Evolutionary conservation across 2,113 vertebrate genomes (phyloP).

Genomic region (Lichenostomus cassidix): DNA sequence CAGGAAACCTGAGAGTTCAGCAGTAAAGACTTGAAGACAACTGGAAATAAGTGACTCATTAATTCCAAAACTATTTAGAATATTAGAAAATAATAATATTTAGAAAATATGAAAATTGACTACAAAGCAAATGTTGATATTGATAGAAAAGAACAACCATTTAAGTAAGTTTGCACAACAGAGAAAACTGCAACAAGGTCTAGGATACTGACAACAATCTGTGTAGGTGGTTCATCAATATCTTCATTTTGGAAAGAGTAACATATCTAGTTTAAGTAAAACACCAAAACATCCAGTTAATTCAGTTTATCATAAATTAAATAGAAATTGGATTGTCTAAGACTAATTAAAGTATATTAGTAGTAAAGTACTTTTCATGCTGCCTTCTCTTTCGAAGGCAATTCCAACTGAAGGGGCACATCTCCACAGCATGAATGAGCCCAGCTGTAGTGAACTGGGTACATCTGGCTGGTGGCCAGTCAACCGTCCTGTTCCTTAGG

Average conservation of each 20-base stretch:
- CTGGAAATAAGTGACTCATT: background rate
- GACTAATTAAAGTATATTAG: background rate
- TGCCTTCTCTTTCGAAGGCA: background rate
- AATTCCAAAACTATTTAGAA: background rate
- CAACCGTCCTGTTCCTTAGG: background rate
- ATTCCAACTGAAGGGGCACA: background rate
- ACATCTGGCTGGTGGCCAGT: background rate
- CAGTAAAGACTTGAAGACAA: background rate
- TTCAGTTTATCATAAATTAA: background rate
- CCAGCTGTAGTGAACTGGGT: background rate
- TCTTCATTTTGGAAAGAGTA: background rate
- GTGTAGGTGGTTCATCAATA: background rate
- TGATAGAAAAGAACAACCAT: background rate
- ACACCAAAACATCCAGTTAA: background rate
- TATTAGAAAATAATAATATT: background rate
- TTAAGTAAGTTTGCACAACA: background rate
- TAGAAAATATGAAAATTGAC: background rate
- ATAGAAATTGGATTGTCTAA: background rate
- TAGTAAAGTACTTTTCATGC: background rate
- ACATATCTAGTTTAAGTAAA: background rate
- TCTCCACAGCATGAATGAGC: background rate
- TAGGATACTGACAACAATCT: background rate
- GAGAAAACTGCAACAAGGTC: background rate
- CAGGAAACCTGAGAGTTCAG: background rate
- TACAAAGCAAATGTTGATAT: background rate